Evolutionary conservation across 2,888 invertebrate genomes (phyloP).

Genomic region (Suillia variegata): DNA sequence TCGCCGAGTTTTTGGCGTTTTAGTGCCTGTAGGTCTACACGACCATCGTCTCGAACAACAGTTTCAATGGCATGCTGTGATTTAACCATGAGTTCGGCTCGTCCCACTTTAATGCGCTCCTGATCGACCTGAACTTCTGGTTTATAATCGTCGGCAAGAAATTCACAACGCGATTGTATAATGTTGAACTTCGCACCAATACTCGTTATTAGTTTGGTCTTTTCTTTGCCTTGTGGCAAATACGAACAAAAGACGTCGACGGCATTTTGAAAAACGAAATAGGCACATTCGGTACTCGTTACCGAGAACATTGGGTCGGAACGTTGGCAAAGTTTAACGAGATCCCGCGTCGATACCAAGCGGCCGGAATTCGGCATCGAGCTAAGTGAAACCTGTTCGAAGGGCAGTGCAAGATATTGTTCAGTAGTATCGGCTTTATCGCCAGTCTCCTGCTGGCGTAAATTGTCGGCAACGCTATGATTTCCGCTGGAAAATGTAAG

Average conservation of each 20-base stretch:
- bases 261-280: conserved; percentile 77
- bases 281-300: conserved; percentile 65
- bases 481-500: conserved; percentile 77
- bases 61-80: conserved; percentile 12
- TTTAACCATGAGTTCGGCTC: conserved; percentile 65
- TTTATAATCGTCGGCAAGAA: conserved; percentile 78
- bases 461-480: conserved; percentile 63
- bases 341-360: conserved; percentile 81
- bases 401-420: conserved; percentile 49
- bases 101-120: conserved; percentile 71
- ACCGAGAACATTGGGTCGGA: conserved; percentile 76
- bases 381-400: conserved; percentile 44
- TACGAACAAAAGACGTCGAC: conserved; percentile 90
- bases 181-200: conserved; percentile 84
- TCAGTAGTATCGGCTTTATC: conserved; percentile 48
- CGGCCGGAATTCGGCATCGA: conserved; percentile 63
- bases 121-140: conserved; percentile 70
- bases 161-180: conserved; percentile 79
- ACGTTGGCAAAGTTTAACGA: conserved; percentile 89
- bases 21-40: conserved; percentile 25
- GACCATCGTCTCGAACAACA: conserved; percentile 16
- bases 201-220: conserved; percentile 71
- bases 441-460: conserved; percentile 59
- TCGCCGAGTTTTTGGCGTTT: conserved; percentile 49
- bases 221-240: conserved; percentile 68